A percentile compares a stretch with the other conserved stretches of the same genome.
phyloP scores from a whole-genome alignment of 1,140 invertebrate species.

The Ruditapes philippinarum region DNA sequence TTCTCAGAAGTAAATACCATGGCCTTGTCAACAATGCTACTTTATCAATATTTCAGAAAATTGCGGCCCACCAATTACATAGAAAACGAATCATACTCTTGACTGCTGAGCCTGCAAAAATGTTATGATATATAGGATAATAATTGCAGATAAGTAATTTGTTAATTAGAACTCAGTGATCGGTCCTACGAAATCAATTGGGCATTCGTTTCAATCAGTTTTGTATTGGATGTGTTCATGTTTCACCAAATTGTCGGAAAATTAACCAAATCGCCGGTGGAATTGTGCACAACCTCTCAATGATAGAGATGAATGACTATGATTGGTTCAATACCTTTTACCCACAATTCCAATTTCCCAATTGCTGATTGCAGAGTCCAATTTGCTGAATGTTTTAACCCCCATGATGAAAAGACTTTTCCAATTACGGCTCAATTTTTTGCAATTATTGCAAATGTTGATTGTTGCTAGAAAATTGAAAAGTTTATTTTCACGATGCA shows the following conservation, averaged over 20 bases:
- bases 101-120: slow-evolving; percentile 42
- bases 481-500: slow-evolving; percentile 64
- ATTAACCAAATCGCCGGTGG: slow-evolving; percentile 46
- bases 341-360: slow-evolving; percentile 56
- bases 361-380: slow-evolving; percentile 63
- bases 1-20: slow-evolving; percentile 53
- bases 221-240: slow-evolving; percentile 50
- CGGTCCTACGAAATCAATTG: slow-evolving; percentile 39
- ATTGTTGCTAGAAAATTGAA: slow-evolving; percentile 67
- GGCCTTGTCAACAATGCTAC: slow-evolving; percentile 65
- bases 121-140: slow-evolving; percentile 64
- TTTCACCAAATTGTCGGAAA: slow-evolving; percentile 62
- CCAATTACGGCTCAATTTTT: slow-evolving; percentile 60
- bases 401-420: slow-evolving; percentile 59
- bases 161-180: slow-evolving; percentile 49
- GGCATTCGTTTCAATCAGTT: slow-evolving; percentile 37
- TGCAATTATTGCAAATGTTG: slow-evolving; percentile 66
- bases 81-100: slow-evolving; percentile 57
- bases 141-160: slow-evolving; percentile 68
- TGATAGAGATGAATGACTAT: slow-evolving; percentile 59
- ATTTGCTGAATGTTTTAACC: slow-evolving; percentile 54
- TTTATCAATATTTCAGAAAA: slow-evolving; percentile 70
- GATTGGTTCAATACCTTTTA: slow-evolving; percentile 65
- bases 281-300: slow-evolving; percentile 34
- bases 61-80: slow-evolving; percentile 56